Evolutionary conservation across 2,888 invertebrate genomes (phyloP), one percentile per base, ranked within the genome.

Genomic region (Tachina lurida): DNA sequence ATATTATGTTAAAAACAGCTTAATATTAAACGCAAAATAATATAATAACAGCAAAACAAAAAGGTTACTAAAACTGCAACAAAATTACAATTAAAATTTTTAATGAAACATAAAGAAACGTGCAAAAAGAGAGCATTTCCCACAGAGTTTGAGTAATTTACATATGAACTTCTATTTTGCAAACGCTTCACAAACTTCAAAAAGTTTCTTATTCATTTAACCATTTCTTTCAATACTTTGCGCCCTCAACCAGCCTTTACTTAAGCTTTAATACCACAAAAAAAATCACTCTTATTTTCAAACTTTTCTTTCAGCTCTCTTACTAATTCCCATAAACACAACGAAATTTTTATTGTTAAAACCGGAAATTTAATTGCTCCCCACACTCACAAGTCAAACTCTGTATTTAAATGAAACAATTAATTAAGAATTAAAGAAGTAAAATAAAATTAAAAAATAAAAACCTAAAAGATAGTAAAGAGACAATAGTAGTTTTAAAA

Each of bases 401-500:
- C 52, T 70, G 43, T 70, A 43, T 43, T 52, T 65, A 47, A 47
- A 15, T 22, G 1, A 49, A 49, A 13, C 31, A 31, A 31, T 31
- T n/a, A 49, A 49, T n/a, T 52, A 17, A 58, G 19, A 49, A 49
- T n/a, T 52, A 17, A 58, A 58, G 2, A n/a, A 7, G 9, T 5
- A 41, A 41, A 22, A 31, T 31, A 41, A 60, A 41, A 43, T 70
- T 22, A 3, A 31, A 31, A 52, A 12, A 62, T 73, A 15, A 47
- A 86, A 71, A 60, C 83, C 86, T 86, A 86, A 86, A 79, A 86
- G 79, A 87, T 87, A 88, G 87, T 86, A 87, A 88, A 87, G 87
- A 88, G 90, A 90, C 90, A 90, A 90, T 90, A 90, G 88, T 90
- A 89, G 88, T 86, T 74, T 88, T 90, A 75, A 81, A 68, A 67